Base-by-base conservation (phyloP, 2,113 vertebrate genomes). In the Chrysochloris asiatica region DNA sequence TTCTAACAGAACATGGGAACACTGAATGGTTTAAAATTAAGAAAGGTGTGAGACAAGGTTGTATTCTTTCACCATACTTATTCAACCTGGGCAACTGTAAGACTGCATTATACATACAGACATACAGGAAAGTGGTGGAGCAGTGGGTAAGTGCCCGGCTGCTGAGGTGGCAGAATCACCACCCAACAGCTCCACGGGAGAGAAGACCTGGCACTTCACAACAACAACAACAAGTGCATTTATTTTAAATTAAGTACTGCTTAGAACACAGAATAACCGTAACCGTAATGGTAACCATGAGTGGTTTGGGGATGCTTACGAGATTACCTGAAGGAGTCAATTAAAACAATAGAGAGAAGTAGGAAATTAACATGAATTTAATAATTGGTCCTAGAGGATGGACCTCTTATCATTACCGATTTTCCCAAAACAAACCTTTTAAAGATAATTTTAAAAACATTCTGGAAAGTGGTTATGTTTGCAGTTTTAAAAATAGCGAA, bases 371-470 rank as follows among this genome's bases (percentile, higher is more conserved):
- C 11, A 45, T 30, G 80, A 84, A 54, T 56, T 17, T 72, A 61
- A 22, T 47, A 61, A 56, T 21, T n/a, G 77, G 36, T 77, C 45
- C 45, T 59, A 88, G 52, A 59, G 21, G 19, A 52, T 8, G 56
- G n/a, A 38, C 10, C 69, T 91, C 54, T 90, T 7, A 16, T 12
- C 72, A 76, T 43, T 75, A 26, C 16, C 86, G 85, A 33, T 16
- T 72, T 93, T n/a, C 43, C 73, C 67, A 83, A 90, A 88, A 88
- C 33, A 90, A 83, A 56, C 30, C 33, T 61, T 92, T 88, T 56
- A 36, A 86, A 83, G 38, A 67, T 26, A 3, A 38, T 47, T 93
- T 89, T 48, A 38, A 83, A 90, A 89, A 78, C 33, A 41, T 26
- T 50, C 28, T 19, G 83, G 28, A 71, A 52, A 83, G 38, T 56